Base-by-base conservation (phyloP, 2,797 vertebrate species). In the Platyrinchus mystaceus region DNA sequence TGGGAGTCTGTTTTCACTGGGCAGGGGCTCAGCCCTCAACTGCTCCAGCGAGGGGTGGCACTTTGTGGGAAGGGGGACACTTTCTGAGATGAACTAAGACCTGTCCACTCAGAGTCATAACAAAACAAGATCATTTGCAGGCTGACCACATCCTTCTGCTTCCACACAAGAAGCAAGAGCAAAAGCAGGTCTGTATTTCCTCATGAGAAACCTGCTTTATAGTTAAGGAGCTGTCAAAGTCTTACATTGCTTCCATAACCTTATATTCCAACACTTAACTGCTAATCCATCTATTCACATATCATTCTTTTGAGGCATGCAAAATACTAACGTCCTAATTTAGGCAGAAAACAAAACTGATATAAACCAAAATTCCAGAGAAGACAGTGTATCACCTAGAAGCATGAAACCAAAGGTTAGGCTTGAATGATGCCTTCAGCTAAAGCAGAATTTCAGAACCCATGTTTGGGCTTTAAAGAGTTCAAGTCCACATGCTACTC, bases 41-140 rank as follows among this genome's bases (percentile, higher is more conserved):
- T 47, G 23, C 30, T 47, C 27, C 3, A 2, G 6, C 8, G 13
- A 70, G 3, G 0, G 0, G 22, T 9, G 27, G 41, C n/a, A 37
- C 22, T 9, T 32, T 15, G 16, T 34, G 39, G 55, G 60, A 64
- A 83, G 15, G 20, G 9, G 13, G 1, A 1, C 37, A 6, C 41
- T 56, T 56, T 36, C 14, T 39, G 7, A 44, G 18, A 8, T 12
- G 14, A 78, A 44, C 4, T 5, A 21, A 64, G 27, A 43, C 4
- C n/a, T 7, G 27, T n/a, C 28, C 34, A 12, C 32, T 39, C 2
- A 2, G 17, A 59, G 30, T 12, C 36, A 7, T 7, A 62, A 53
- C 10, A 86, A 66, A 58, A 28, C 41, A 64, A 59, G 58, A 55
- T 34, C 50, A 26, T 19, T 8, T 34, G 41, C 26, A 81, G 43